phyloP scores from a whole-genome alignment of 2,888 invertebrate species.

The Eupithecia dodoneata region DNA sequence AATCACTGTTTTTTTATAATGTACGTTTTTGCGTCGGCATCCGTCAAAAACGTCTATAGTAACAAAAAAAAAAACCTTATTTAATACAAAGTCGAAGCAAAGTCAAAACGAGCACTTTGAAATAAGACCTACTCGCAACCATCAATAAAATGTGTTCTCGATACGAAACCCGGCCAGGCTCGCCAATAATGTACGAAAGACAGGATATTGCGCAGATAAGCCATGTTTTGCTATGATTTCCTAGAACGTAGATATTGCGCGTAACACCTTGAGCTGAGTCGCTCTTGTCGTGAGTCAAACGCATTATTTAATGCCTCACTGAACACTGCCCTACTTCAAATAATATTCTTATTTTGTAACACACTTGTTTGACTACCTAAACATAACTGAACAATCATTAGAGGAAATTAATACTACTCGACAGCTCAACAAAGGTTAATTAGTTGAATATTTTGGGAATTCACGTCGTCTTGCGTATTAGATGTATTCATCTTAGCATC shows the following conservation, averaged over 20 bases:
- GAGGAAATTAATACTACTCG: slow-evolving; percentile 12
- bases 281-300: slow-evolving; percentile 54
- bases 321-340: slow-evolving; percentile 49
- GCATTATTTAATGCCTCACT: slow-evolving; percentile 65
- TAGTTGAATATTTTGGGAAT: slow-evolving; percentile 20
- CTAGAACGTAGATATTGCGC: slow-evolving; percentile 51
- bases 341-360: slow-evolving; percentile 36
- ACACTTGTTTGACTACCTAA: slow-evolving; percentile 43
- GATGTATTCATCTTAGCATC: slow-evolving; percentile 13
- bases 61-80: slow-evolving; percentile 39
- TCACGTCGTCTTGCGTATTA: background rate
- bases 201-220: slow-evolving; percentile 50
- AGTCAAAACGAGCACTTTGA: slow-evolving; percentile 26
- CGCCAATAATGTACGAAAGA: slow-evolving; percentile 47
- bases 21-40: slow-evolving; percentile 47
- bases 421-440: slow-evolving; percentile 24
- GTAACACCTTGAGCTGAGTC: slow-evolving; percentile 50
- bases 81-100: slow-evolving; percentile 29
- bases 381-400: slow-evolving; percentile 9
- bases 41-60: slow-evolving; percentile 38
- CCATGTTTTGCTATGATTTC: slow-evolving; percentile 49
- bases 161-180: slow-evolving; percentile 38
- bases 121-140: slow-evolving; percentile 14
- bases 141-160: slow-evolving; percentile 19
- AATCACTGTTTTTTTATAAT: slow-evolving; percentile 48